Percentiles rank a stretch among this genome's conserved stretches.
phyloP scores from a whole-genome alignment of 1,140 invertebrate species.

The Aphaenogaster rudis region DNA sequence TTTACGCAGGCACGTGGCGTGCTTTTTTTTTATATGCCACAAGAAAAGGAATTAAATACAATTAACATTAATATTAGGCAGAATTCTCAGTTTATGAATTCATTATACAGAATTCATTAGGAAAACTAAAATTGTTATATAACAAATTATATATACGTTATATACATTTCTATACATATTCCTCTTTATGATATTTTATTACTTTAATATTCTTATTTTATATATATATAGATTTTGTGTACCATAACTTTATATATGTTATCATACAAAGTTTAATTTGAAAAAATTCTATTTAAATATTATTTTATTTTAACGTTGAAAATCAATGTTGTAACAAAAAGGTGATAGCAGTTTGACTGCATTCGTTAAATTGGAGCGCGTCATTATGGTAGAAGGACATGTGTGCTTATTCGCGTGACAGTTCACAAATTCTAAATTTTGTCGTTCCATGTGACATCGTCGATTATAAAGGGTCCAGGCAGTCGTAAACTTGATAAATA shows the following conservation, averaged over 20 bases:
- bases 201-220: neutral
- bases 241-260: neutral
- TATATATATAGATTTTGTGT: neutral
- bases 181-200: neutral
- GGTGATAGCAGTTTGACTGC: neutral
- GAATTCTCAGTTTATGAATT: neutral
- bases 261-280: neutral
- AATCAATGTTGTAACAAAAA: neutral
- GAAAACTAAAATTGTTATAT: neutral
- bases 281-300: neutral
- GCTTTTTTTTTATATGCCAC: neutral
- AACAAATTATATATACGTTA: neutral
- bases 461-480: slow-evolving; percentile 70
- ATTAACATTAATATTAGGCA: neutral
- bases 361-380: neutral
- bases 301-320: neutral
- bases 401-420: neutral
- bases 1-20: neutral
- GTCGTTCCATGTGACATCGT: slow-evolving; percentile 64
- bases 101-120: too few relatives aligned
- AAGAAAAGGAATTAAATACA: neutral
- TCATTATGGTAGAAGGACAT: neutral
- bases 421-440: slow-evolving; percentile 36
- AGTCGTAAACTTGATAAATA: slow-evolving; percentile 84
- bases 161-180: neutral